A percentile compares a stretch with the other conserved stretches of the same genome.
Evolutionary conservation across 2,113 vertebrate genomes (phyloP).

Genomic region (Parus major): DNA sequence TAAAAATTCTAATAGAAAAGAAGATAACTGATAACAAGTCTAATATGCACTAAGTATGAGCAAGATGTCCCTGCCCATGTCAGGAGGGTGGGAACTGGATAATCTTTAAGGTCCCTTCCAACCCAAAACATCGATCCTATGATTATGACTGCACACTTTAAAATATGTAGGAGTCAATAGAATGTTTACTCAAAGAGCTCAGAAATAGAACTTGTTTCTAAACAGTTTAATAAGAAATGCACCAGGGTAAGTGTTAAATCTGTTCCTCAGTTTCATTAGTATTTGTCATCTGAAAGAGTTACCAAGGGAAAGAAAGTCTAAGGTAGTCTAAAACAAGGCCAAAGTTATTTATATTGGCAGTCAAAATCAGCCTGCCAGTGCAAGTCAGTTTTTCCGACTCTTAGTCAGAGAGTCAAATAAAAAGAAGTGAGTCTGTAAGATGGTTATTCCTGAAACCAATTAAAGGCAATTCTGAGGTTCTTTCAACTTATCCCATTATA

Average conservation of each 20-base stretch:
- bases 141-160: neutral
- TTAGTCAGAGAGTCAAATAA: neutral
- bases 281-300: neutral
- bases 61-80: neutral
- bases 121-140: neutral
- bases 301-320: neutral
- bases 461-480: conserved; percentile 41
- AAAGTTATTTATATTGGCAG: neutral
- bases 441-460: conserved; percentile 17
- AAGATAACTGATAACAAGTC: neutral
- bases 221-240: neutral
- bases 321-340: neutral
- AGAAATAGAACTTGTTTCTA: neutral
- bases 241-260: neutral
- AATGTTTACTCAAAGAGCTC: neutral
- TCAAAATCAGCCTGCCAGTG: neutral
- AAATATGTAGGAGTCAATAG: neutral
- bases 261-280: neutral
- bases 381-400: neutral
- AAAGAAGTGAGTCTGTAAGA: neutral
- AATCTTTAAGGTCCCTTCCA: neutral
- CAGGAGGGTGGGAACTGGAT: neutral
- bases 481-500: conserved; percentile 55
- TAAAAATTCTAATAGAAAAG: neutral
- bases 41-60: neutral